These are phyloP conservation scores for Macrobrachium nipponense DNA, from an alignment of 1,140 invertebrate genomes.

Conservation along the genomic window DNA sequence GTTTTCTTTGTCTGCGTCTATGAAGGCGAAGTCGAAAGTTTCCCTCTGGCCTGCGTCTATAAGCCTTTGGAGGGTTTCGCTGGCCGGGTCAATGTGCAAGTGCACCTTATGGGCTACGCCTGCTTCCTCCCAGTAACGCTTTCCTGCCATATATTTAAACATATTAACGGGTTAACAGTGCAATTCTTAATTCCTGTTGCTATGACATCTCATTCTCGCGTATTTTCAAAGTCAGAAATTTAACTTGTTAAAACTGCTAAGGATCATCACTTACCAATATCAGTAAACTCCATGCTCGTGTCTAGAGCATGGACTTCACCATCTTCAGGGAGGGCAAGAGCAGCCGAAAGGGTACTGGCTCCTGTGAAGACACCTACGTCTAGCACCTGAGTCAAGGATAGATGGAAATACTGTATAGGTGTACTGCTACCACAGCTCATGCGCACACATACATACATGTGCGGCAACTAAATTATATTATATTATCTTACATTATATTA, in stretches of 20 bases:
- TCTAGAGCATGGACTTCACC: slow-evolving; percentile 32
- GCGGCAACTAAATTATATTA: too few relatives aligned
- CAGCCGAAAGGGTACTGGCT: slow-evolving; percentile 16
- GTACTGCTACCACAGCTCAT: too few relatives aligned
- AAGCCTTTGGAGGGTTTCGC: slow-evolving; percentile 67
- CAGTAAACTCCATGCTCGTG: slow-evolving; percentile 8
- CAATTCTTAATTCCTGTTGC: too few relatives aligned
- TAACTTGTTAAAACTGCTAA: too few relatives aligned
- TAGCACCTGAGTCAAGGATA: slow-evolving; percentile 14
- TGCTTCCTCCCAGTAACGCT: slow-evolving; percentile 66
- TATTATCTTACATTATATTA: too few relatives aligned
- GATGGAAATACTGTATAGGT: too few relatives aligned
- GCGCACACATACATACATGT: too few relatives aligned
- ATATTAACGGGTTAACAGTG: too few relatives aligned
- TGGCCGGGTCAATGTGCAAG: slow-evolving; percentile 66
- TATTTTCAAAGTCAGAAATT: too few relatives aligned
- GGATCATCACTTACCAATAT: slow-evolving; percentile 16
- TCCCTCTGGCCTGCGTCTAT: slow-evolving; percentile 67
- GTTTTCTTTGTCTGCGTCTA: slow-evolving; percentile 71
- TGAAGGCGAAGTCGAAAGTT: slow-evolving; percentile 71
- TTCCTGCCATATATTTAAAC: slow-evolving; percentile 47
- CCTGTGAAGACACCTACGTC: slow-evolving; percentile 42
- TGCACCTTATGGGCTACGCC: slow-evolving; percentile 68
- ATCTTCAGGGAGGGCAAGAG: slow-evolving; percentile 21
- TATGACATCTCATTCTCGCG: too few relatives aligned